phyloP scores from a whole-genome alignment of 1,140 invertebrate species.

The Mizuhopecten yessoensis region DNA sequence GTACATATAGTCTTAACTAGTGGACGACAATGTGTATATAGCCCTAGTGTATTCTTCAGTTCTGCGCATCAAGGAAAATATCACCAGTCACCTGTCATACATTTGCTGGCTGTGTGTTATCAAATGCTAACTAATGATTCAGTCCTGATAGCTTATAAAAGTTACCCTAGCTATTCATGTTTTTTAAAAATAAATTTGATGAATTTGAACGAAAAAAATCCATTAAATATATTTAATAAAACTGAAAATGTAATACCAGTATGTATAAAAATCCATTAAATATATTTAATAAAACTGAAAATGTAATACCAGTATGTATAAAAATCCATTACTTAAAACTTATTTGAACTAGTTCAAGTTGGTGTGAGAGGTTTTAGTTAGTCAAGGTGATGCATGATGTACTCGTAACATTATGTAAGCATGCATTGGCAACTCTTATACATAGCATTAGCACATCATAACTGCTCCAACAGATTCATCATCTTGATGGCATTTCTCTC shows the following conservation, averaged over 20 bases:
- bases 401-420: neutral
- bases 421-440: slow-evolving; percentile 12
- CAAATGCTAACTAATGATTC: neutral
- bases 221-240: neutral
- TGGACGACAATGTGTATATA: slow-evolving; percentile 9
- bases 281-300: neutral
- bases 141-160: too few relatives aligned
- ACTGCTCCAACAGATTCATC: neutral
- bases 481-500: too few relatives aligned
- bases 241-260: neutral
- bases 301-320: neutral
- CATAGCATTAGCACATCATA: neutral
- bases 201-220: neutral
- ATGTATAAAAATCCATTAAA: neutral
- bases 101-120: neutral
- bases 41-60: neutral
- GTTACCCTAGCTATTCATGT: too few relatives aligned
- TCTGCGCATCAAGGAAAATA: neutral
- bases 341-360: neutral
- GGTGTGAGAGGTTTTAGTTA: neutral
- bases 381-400: neutral
- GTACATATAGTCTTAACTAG: neutral
- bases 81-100: neutral
- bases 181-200: neutral
- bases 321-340: neutral